phyloP scores from a whole-genome alignment of 2,113 vertebrate species.

The Turdus rufiventris region DNA sequence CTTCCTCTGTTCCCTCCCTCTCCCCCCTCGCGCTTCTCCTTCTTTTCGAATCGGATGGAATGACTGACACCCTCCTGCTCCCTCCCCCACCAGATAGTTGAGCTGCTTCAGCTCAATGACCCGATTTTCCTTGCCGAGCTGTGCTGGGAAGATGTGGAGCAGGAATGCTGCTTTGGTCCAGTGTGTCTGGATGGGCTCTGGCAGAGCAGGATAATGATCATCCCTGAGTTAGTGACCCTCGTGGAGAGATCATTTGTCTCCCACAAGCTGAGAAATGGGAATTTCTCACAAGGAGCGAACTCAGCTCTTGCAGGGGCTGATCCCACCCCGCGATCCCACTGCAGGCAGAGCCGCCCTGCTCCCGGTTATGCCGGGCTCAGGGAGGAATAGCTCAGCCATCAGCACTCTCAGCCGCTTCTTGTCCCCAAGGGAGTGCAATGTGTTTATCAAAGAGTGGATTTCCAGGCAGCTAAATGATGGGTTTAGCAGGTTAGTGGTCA shows the following conservation, averaged over 20 bases:
- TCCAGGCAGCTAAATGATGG: neutral
- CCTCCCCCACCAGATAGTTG: neutral
- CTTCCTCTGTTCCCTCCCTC: neutral
- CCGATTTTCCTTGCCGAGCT: neutral
- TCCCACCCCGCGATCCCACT: neutral
- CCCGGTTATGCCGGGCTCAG: neutral
- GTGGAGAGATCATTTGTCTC: neutral
- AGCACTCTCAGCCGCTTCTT: neutral
- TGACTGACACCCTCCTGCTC: neutral
- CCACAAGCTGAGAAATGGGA: neutral
- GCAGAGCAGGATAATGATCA: neutral
- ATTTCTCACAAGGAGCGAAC: neutral
- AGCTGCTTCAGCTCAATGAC: neutral
- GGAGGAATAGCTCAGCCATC: fast-evolving
- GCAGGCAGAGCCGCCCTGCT: neutral
- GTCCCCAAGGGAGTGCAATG: conserved; percentile 7
- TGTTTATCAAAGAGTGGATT: neutral
- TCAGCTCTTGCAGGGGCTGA: neutral
- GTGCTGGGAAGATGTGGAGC: neutral
- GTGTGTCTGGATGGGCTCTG: neutral
- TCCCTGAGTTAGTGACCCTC: neutral
- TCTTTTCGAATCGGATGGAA: neutral
- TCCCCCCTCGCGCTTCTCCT: neutral
- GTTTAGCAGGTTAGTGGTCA: neutral
- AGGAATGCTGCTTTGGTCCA: neutral